Base-by-base conservation (phyloP, 2,797 vertebrate species). In the Buceros bicornis region DNA sequence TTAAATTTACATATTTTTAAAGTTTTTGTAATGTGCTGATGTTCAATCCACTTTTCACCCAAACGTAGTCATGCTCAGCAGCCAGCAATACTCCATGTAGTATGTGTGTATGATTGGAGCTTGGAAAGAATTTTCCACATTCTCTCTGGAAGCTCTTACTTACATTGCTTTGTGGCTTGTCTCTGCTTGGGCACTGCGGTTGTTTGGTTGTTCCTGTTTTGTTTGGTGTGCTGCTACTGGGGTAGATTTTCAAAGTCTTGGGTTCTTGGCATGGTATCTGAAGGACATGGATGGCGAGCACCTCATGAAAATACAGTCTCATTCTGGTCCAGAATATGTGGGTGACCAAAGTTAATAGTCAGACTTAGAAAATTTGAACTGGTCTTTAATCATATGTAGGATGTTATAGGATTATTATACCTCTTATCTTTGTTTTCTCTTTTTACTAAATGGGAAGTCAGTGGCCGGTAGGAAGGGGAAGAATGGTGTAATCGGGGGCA, bases 381-480 rank as follows among this genome's bases (percentile, higher is more conserved):
- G 3, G 5, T 43, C 43, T 78, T 24, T 58, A 47, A 43, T 51
- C 1, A 0, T 37, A 21, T 58, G 26, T 74, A 33, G 35, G 20
- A 12, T 61, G 16, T 56, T 56, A 25, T 0, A 71, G 37, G n/a
- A 33, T 78, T 83, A 5, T 62, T 58, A 3, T 8, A 40, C 8
- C 15, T 70, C 71, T 76, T 88, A 15, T 31, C 35, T 94, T 78
- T 47, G 20, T 77, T 86, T 65, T 61, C 54, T 66, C 20, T 54
- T 84, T 48, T 43, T 82, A 14, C 35, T 84, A 40, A 86, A 54
- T 51, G 76, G 43, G 60, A 74, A 81, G 56, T 85, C 45, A n/a
- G 37, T 51, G 74, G 66, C 76, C 1, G 3, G 22, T 90, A 80
- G 66, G 79, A 96, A 92, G 89, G 84, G 94, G 87, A 97, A 95